Base-by-base conservation (phyloP, 2,113 vertebrate species). In the Sinocyclocheilus anophthalmus region DNA sequence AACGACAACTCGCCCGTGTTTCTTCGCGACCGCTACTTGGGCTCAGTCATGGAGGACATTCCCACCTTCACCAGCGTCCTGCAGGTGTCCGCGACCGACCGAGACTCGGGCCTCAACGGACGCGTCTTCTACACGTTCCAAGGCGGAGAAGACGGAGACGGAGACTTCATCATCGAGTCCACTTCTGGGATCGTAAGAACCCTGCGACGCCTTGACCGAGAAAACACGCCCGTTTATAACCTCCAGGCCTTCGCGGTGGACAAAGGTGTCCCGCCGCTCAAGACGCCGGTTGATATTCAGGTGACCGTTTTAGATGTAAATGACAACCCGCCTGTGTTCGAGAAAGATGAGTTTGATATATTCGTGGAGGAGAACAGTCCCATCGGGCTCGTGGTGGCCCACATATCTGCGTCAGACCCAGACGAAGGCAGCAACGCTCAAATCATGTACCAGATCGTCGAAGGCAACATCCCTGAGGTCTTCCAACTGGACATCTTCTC, bases 401-500 rank as follows among this genome's bases (percentile, higher is more conserved):
- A 96, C 1, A 95, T 99, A 87, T 97, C 95, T 0, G 98, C 98
- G 90, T 96, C 96, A 0, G 98, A 99, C 90, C 98, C 98, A 0
- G 98, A 99, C 0, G 98, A 99, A 91, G 98, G 98, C 81, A 97
- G 96, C 82, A 99, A 99, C 0, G 98, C 98, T 0, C 97, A 99
- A 91, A 97, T 99, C 87, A 99, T 99, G 97, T 99, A 99, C 91
- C 98, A 99, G 90, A 99, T 99, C 0, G 97, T 99, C 55, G 98
- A 99, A 84, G 98, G 98, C 14, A 99, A 99, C 92, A 98, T 99
- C 88, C 98, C 98, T 0, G 98, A 99, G 91, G 95, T 97, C 81
- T 99, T 99, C 90, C 98, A 99, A 90, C 90, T 99, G 81, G 98
- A 99, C 86, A 99, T 99, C 90, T 99, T 99, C 93, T 98, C 97